Evolutionary conservation across 2,113 vertebrate species (phyloP), one percentile per base, ranked within the genome.

Genomic region (Prolemur simus): DNA sequence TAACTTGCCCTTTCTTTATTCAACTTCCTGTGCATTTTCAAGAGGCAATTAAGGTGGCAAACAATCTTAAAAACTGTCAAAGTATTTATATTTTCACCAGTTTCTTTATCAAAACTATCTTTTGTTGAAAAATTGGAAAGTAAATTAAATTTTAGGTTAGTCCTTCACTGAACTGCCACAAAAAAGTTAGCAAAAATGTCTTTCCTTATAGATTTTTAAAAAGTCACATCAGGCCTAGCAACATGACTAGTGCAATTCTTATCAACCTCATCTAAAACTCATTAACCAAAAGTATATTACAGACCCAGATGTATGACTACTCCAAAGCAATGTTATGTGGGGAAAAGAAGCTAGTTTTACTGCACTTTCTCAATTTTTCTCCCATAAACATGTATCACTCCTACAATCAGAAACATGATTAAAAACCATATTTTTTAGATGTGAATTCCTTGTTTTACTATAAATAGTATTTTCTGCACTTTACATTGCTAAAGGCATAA

Each of bases 101-200:
- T 84, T 93, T 71, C 63, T 93, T 94, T 89, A 60, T 52, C 49
- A 85, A 95, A 97, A 90, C 7, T 45, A 94, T 47, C 69, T 87
- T 87, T 82, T 84, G 52, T 64, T 8, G 39, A 77, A 94, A 93
- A 85, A 49, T 23, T 86, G 23, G 23, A 56, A 95, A 87, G 34
- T 84, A 71, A 96, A 45, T 21, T 89, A 68, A 90, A 81, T 69
- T 90, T 92, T 94, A 96, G 76, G 54, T 86, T 92, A 87, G 68
- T 88, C 39, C 1, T 83, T 89, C 23, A 85, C 29, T 64, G 34
- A 94, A 64, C 23, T 77, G 14, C 87, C 56, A 90, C 45, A 47
- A 20, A n/a, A 87, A 93, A 71, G 5, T 52, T 49, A 93, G 52
- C 73, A 76, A 66, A 74, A 68, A 69, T 71, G 25, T 82, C 42